Percentiles rank a stretch among this genome's conserved stretches.
Evolutionary conservation across 2,888 invertebrate genomes (phyloP).

Genomic region (Candidula unifasciata): DNA sequence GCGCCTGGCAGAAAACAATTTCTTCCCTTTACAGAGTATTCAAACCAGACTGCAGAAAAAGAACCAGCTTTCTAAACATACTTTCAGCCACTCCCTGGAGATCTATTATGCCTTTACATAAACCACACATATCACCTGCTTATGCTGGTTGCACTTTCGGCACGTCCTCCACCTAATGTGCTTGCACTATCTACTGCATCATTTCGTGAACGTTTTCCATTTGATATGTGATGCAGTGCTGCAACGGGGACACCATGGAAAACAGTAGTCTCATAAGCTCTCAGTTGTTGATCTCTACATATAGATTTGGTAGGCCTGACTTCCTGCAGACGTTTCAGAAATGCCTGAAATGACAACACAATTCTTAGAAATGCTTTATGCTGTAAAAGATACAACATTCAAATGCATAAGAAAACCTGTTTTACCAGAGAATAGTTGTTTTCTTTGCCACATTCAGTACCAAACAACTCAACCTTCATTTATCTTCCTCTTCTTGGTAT

Average conservation of each 20-base stretch:
- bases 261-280: constrained; percentile 62
- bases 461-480: too few species aligned
- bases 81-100: too few species aligned
- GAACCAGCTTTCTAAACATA: too few species aligned
- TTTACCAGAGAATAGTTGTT: too few species aligned
- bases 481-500: too few species aligned
- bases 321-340: constrained; percentile 66
- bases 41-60: too few species aligned
- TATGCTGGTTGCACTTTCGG: constrained; percentile 52
- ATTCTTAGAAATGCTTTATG: not conserved
- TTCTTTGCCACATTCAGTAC: too few species aligned
- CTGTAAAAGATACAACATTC: too few species aligned
- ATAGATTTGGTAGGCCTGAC: constrained; percentile 66
- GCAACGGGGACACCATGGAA: constrained; percentile 68
- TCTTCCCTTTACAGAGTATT: too few species aligned
- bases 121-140: constrained; percentile 34
- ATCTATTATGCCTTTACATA: not conserved
- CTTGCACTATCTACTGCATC: constrained; percentile 24
- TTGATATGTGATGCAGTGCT: constrained; percentile 50
- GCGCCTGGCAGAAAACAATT: too few species aligned
- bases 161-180: constrained; percentile 46
- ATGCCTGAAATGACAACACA: constrained; percentile 58
- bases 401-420: too few species aligned
- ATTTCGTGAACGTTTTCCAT: constrained; percentile 1
- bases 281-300: constrained; percentile 65